Evolutionary conservation across 2,797 vertebrate genomes (phyloP).

Genomic region (Bradypus variegatus): DNA sequence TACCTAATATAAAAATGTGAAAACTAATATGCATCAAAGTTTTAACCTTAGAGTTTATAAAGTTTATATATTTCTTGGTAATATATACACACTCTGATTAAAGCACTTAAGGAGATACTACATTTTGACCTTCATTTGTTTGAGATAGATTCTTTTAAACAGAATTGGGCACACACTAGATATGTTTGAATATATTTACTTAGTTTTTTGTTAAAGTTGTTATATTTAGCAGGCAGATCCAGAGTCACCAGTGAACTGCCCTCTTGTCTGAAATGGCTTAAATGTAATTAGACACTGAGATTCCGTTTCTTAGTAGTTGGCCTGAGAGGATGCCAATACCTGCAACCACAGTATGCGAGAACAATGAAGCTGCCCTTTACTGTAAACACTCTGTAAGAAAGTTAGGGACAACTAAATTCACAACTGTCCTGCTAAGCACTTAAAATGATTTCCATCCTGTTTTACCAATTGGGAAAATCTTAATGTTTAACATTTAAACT

Average conservation of each 20-base stretch:
- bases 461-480: slow-evolving; percentile 54
- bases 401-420: neutral
- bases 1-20: slow-evolving; percentile 34
- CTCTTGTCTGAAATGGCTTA: slow-evolving; percentile 9
- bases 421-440: neutral
- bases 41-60: slow-evolving; percentile 14
- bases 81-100: neutral
- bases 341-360: slow-evolving; percentile 12
- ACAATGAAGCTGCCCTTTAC: neutral
- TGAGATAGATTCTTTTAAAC: slow-evolving; percentile 21
- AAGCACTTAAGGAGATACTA: neutral
- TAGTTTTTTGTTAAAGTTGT: slow-evolving; percentile 14
- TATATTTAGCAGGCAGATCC: slow-evolving; percentile 24
- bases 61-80: neutral
- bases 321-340: slow-evolving; percentile 30
- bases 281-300: neutral
- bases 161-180: slow-evolving; percentile 34
- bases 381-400: neutral
- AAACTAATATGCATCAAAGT: slow-evolving; percentile 19
- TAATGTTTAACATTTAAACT: slow-evolving; percentile 67
- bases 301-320: slow-evolving; percentile 16
- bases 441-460: slow-evolving; percentile 53
- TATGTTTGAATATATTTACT: slow-evolving; percentile 29
- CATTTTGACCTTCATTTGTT: slow-evolving; percentile 10
- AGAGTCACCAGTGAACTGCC: neutral